Evolutionary conservation across 2,888 invertebrate species (phyloP), one percentile per base, ranked within the genome.

Genomic region (Steromphala cineraria): DNA sequence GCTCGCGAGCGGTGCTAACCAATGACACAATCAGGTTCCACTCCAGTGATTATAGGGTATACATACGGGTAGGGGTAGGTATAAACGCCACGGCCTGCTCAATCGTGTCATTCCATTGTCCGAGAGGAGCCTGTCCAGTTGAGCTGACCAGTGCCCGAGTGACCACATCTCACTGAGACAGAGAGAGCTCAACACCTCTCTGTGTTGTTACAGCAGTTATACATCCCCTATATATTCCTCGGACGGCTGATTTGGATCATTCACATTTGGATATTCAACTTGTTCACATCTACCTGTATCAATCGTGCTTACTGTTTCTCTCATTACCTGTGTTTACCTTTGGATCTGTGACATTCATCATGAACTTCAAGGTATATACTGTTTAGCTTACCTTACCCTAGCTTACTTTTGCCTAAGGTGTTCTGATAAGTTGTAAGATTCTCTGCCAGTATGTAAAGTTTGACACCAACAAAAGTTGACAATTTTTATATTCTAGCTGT

Each of bases 51-150:
- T 36, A n/a, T 19, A 71, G 36, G 19, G 36, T 31, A n/a, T 10
- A 46, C 46, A 46, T 46, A 46, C 46, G 46, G 46, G 31, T 36
- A 36, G 28, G 24, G 71, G 71, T 71, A 71, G 71, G 40, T 71
- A 71, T 71, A 71, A 71, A 71, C 71, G 71, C 36, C 40, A 71
- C 31, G n/a, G 40, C n/a, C 71, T 36, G 31, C 40, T 56, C 31
- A 40, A 19, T 71, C 36, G 71, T 71, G 71, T 71, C 71, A 71
- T 36, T 71, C 19, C 71, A 36, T 71, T 71, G 71, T 71, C 36
- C 31, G 71, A 71, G 71, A 10, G 19, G 3, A 31, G 36, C 31
- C 28, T 71, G 71, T 71, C 71, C 71, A 71, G 71, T 71, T 40
- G 71, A 71, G 71, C 19, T 71, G 71, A 71, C 71, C 71, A 71